Conservation (phyloP, 2,888 invertebrate genomes). For the Hipparchia sbordonii region DNA sequence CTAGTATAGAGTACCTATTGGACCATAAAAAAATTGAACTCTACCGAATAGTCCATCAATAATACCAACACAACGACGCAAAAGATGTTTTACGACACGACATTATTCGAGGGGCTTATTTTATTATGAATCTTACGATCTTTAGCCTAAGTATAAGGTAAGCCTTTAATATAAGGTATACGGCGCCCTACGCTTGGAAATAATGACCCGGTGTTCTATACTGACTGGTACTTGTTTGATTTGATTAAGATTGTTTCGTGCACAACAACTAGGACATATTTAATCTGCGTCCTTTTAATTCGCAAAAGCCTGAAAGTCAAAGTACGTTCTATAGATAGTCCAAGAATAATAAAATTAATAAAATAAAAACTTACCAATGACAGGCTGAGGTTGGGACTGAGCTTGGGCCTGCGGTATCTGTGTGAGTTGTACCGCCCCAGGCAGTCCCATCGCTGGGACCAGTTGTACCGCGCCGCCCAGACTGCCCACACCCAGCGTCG, state of each 20-base stretch:
- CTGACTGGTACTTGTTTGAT: too few relatives aligned
- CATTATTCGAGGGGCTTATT: too few relatives aligned
- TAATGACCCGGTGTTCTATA: too few relatives aligned
- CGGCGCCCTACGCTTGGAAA: too few relatives aligned
- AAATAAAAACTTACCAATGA: conserved; percentile 56
- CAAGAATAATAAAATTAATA: too few relatives aligned
- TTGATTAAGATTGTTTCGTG: too few relatives aligned
- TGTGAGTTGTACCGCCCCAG: conserved; percentile 66
- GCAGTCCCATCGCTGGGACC: conserved; percentile 86
- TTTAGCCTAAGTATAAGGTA: neutral
- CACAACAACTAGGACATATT: too few relatives aligned
- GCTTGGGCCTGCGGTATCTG: conserved; percentile 68
- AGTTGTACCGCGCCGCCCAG: conserved; percentile 93
- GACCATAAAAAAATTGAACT: neutral
- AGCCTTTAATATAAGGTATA: too few relatives aligned
- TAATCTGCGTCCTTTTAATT: too few relatives aligned
- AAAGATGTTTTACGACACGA: neutral
- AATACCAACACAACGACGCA: neutral
- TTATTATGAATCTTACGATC: neutral
- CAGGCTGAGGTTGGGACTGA: conserved; percentile 60
- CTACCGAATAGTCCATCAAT: neutral
- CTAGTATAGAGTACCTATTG: too few relatives aligned
- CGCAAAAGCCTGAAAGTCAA: too few relatives aligned
- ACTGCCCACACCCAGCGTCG: conserved; percentile 88
- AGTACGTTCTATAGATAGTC: too few relatives aligned